phyloP scores from a whole-genome alignment of 2,797 vertebrate species.

The Glyptemys insculpta region DNA sequence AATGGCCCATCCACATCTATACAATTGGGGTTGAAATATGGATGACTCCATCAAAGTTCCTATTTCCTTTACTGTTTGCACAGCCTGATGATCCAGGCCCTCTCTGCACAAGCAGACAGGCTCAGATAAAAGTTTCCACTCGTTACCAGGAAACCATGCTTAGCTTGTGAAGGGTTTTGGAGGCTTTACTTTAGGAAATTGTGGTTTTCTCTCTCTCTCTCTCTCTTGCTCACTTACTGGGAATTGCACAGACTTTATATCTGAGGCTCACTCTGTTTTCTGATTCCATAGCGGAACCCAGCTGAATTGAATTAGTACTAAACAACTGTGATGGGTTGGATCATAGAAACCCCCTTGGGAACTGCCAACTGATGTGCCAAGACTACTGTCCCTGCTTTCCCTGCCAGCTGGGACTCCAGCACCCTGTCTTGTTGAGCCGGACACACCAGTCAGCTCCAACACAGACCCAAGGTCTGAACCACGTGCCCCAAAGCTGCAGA shows the following conservation, averaged over 20 bases:
- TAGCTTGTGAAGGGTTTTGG: neutral
- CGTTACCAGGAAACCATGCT: neutral
- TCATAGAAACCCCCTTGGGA: no score
- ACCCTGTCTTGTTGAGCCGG: no score
- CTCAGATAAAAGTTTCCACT: neutral
- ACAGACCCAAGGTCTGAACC: no score
- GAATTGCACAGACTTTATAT: neutral
- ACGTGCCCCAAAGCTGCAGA: no score
- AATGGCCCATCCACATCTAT: neutral
- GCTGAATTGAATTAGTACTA: neutral
- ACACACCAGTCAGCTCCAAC: no score
- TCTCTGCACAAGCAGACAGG: neutral
- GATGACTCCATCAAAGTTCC: neutral
- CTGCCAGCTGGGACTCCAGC: no score
- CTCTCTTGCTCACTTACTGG: neutral
- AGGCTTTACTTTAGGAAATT: conserved; percentile 12
- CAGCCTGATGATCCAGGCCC: neutral
- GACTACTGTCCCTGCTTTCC: no score
- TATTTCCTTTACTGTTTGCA: neutral
- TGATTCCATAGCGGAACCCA: neutral
- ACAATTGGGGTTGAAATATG: neutral
- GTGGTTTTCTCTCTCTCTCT: neutral
- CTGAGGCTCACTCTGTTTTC: neutral
- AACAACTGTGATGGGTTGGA: neutral
- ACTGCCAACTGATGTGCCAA: no score